Conservation (phyloP, 2,113 vertebrate genomes). For the Piprites chloris region DNA sequence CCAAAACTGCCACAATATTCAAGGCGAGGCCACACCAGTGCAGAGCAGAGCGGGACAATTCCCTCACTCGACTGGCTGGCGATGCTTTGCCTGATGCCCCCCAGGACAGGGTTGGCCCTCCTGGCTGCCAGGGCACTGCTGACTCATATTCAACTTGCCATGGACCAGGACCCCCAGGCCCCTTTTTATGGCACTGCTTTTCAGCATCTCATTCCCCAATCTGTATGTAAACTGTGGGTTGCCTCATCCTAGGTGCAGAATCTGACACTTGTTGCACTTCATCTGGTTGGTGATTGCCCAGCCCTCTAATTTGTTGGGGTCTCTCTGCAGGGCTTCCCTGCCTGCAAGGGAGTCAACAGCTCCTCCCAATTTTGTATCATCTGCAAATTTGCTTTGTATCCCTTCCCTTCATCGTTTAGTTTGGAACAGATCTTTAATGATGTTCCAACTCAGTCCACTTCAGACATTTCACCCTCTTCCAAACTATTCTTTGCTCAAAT, state of each 20-base stretch:
- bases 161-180: neutral
- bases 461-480: neutral
- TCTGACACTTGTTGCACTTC: neutral
- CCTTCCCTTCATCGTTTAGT: neutral
- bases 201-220: neutral
- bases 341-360: neutral
- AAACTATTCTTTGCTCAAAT: neutral
- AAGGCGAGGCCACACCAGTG: neutral
- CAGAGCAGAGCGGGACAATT: neutral
- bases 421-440: neutral
- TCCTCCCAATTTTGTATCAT: neutral
- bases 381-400: neutral
- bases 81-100: neutral
- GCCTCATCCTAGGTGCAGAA: neutral
- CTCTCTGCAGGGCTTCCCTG: neutral
- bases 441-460: slow-evolving; percentile 1
- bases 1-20: too few species aligned
- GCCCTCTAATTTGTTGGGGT: neutral
- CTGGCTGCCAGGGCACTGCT: neutral
- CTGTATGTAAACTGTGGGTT: neutral
- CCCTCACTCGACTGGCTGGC: neutral
- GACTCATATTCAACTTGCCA: neutral
- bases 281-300: neutral
- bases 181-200: neutral
- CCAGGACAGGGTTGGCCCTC: neutral